phyloP scores from a whole-genome alignment of 1,140 invertebrate species.

The Trichomalopsis sarcophagae region DNA sequence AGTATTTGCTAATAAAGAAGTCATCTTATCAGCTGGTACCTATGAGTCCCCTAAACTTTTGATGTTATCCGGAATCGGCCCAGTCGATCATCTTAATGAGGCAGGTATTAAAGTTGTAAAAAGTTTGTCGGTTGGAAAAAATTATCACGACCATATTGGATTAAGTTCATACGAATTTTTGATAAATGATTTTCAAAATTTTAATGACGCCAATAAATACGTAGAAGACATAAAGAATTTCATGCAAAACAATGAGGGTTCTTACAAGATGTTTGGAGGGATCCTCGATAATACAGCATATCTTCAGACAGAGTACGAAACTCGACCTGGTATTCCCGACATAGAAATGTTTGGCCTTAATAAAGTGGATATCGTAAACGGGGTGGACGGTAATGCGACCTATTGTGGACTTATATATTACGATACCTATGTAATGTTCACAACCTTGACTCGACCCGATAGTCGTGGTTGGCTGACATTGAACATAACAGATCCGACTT shows the following conservation, averaged over 20 bases:
- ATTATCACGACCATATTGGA: slow-evolving; percentile 76
- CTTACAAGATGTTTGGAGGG: background rate
- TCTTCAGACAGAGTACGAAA: slow-evolving; percentile 3
- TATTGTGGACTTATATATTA: background rate
- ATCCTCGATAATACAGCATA: background rate
- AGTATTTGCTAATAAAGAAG: slow-evolving; percentile 72
- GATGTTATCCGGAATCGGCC: slow-evolving; percentile 82
- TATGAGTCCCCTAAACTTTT: slow-evolving; percentile 84
- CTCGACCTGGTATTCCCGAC: slow-evolving; percentile 6
- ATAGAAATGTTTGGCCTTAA: background rate
- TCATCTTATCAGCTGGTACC: slow-evolving; percentile 82
- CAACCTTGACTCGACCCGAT: background rate
- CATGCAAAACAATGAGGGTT: background rate
- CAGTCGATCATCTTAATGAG: slow-evolving; percentile 74
- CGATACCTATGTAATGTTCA: background rate
- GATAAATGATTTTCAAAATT: too few species aligned
- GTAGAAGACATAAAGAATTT: background rate
- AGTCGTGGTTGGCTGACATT: slow-evolving; percentile 22
- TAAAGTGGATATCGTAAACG: background rate
- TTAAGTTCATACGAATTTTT: background rate
- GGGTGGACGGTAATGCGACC: background rate
- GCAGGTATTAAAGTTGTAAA: slow-evolving; percentile 66
- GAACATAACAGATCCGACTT: slow-evolving; percentile 13
- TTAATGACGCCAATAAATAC: background rate
- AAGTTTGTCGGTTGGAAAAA: slow-evolving; percentile 78